Base-by-base conservation (phyloP, 2,113 vertebrate genomes). In the Polypterus bichir region DNA sequence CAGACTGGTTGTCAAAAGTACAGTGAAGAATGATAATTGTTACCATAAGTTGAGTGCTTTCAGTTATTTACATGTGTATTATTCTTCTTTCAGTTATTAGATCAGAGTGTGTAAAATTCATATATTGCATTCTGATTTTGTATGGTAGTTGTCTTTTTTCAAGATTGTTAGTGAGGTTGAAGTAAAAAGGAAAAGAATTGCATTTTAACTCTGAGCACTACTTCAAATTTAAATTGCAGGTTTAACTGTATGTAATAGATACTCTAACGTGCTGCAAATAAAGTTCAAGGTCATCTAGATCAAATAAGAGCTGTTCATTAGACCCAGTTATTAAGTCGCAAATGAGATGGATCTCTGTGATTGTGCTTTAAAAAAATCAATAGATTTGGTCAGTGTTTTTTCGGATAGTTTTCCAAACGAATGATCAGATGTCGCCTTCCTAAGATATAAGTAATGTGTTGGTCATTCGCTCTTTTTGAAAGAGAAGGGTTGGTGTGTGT, bases 321-420 rank as follows among this genome's bases (percentile, higher is more conserved):
- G 83, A 79, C 76, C 77, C 84, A 89, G 88, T 90, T 84, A 87
- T 81, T 84, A 81, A 80, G 81, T 87, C 83, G 81, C 83, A 91
- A 87, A 89, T 88, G 80, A 85, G 81, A 81, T 81, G 80, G 77
- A 83, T 79, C 82, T 86, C 82, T 84, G 84, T 84, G 87, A 90
- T 88, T 88, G 88, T 81, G 86, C 77, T 59, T 60, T 81, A 75
- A 69, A 80, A 84, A 84, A 89, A 93, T 94, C 90, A 86, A 91
- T 93, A 88, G 76, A 85, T 85, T 71, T 86, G 81, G 84, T 89
- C 85, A 59, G 86, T 78, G 75, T 74, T 76, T 81, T 87, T 83
- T 85, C 84, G 82, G 86, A 81, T 82, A 83, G 76, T 81, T 82
- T 81, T 76, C 67, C 64, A 47, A 27, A 27, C 27, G 27, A 27